A percentile compares a stretch with the other conserved stretches of the same genome.
phyloP scores from a whole-genome alignment of 1,140 invertebrate species.

The Bombus fervidus region DNA sequence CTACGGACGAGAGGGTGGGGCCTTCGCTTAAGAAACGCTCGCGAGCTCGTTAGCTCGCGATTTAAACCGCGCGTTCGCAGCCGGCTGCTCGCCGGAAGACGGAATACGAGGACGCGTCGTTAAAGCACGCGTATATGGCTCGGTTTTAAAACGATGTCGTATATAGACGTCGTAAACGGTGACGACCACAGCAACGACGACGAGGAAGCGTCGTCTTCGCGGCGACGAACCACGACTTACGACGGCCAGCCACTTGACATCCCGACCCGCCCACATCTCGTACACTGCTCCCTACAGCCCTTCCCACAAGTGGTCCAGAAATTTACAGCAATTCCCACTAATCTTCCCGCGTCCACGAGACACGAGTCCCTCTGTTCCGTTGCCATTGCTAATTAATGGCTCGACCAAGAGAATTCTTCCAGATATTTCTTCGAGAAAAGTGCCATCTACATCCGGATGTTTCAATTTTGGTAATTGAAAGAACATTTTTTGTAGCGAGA shows the following conservation, averaged over 20 bases:
- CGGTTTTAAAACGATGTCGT: slow-evolving; percentile 13
- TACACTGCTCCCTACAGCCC: slow-evolving; percentile 34
- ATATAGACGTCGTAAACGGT: slow-evolving; percentile 4
- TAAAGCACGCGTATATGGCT: slow-evolving; percentile 15
- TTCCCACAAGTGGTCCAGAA: slow-evolving; percentile 51
- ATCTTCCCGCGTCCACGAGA: slow-evolving; percentile 33
- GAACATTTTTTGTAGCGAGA: background rate
- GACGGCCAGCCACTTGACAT: slow-evolving; percentile 70
- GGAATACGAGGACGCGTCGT: slow-evolving; percentile 26
- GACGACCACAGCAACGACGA: background rate
- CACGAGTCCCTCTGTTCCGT: background rate
- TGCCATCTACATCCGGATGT: background rate
- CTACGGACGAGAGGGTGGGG: background rate
- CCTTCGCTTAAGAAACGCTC: slow-evolving; percentile 11
- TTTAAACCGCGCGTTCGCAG: slow-evolving; percentile 17
- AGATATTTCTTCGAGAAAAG: background rate
- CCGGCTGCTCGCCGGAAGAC: background rate
- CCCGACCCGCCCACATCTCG: slow-evolving; percentile 67
- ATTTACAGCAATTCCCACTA: slow-evolving; percentile 61
- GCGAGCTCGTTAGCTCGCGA: slow-evolving; percentile 50
- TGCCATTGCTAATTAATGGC: slow-evolving; percentile 16
- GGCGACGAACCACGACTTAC: slow-evolving; percentile 35
- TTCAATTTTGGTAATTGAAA: background rate
- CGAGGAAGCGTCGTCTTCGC: background rate
- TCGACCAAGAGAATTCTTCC: background rate